A percentile compares a stretch with the other conserved stretches of the same genome.
These are phyloP conservation scores for Dendrolimus kikuchii DNA, from an alignment of 1,140 invertebrate genomes.

Conservation along the genomic window DNA sequence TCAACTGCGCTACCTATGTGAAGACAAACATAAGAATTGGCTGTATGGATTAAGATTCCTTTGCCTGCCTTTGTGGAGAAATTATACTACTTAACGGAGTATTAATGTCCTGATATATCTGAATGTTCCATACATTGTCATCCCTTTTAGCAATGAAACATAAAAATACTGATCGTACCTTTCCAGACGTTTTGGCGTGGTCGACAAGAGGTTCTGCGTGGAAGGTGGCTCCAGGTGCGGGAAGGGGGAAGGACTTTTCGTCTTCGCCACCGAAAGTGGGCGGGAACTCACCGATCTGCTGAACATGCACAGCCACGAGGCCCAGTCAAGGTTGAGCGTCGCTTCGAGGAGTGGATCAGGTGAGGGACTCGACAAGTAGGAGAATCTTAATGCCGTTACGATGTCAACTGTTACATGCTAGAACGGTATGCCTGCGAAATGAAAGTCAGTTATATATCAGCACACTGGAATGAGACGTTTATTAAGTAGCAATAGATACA, in stretches of 20 bases:
- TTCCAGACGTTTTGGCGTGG: constrained; percentile 84
- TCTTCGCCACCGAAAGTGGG: constrained; percentile 83
- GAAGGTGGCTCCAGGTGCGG: constrained; percentile 91
- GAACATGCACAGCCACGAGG: constrained; percentile 75
- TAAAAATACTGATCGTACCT: neutral
- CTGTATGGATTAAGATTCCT: too few species aligned
- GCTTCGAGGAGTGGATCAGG: constrained; percentile 57
- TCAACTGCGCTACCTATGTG: too few species aligned
- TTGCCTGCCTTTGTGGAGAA: too few species aligned
- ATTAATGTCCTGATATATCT: neutral
- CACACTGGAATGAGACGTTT: too few species aligned
- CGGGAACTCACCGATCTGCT: constrained; percentile 81
- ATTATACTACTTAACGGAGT: neutral
- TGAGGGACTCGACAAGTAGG: constrained; percentile 7
- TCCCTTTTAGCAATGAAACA: neutral
- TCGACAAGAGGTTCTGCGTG: constrained; percentile 90
- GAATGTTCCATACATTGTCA: neutral
- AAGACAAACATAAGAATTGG: too few species aligned
- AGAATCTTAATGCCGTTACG: too few species aligned
- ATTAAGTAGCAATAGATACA: too few species aligned
- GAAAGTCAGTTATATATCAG: too few species aligned
- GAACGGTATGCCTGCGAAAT: too few species aligned
- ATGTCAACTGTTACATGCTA: too few species aligned
- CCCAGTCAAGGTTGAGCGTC: constrained; percentile 53
- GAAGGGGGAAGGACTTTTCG: constrained; percentile 84